Evolutionary conservation across 2,113 vertebrate genomes (phyloP), one percentile per base, ranked within the genome.

Genomic region (Thunnus maccoyii): DNA sequence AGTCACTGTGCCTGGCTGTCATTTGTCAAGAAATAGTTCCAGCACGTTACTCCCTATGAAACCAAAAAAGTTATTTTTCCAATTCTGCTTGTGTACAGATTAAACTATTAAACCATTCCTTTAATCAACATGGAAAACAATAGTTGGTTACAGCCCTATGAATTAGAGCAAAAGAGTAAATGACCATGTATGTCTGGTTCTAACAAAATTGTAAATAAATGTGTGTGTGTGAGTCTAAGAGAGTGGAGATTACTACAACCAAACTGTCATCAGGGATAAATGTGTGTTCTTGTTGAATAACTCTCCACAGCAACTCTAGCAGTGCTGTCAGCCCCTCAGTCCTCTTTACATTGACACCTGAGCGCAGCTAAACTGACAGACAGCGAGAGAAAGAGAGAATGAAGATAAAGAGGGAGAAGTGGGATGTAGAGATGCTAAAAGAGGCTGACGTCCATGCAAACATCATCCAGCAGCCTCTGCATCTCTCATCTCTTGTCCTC

Each of bases 401-500:
- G 76, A 78, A 32, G 73, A 69, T 72, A 54, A 65, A 65, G 72
- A 78, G 41, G 46, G 14, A 57, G 58, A 57, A 78, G 72, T n/a
- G 47, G 20, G 66, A 87, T 63, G 57, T 0, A 22, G 72, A 84
- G 83, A 89, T 3, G 7, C 50, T 91, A 72, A 91, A 58, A 20
- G 57, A 84, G 48, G 44, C 16, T 68, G 90, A 89, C 80, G 5
- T 73, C 46, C 48, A 44, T 15, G 46, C 64, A 88, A 82, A 82
- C 82, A 83, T 79, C 63, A 71, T 46, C 78, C 66, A 82, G 52
- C 46, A 76, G 61, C 46, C 80, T 79, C 63, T 36, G 68, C 22
- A 52, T 58, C 86, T 67, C 72, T 78, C 75, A 52, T 67, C 65
- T 72, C 73, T 32, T 70, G 1, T 32, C 41, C 30, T 72, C 62